phyloP scores from a whole-genome alignment of 2,888 invertebrate species.

The Pseudococcus jackbeardsleyi region DNA sequence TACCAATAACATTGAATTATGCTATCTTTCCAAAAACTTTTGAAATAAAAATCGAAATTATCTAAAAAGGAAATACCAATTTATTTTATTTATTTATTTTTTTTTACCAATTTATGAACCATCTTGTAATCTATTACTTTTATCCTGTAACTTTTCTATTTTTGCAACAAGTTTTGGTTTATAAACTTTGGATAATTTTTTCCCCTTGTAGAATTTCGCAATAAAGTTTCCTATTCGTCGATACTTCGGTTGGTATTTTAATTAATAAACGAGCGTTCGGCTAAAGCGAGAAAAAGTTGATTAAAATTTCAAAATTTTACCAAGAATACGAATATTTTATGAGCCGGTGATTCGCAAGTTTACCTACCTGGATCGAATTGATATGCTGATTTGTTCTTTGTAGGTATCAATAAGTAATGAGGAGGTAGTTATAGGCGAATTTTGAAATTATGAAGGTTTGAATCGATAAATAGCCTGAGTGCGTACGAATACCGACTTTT shows the following conservation, averaged over 20 bases:
- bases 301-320: background rate
- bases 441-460: too few relatives aligned
- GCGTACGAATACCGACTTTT: too few relatives aligned
- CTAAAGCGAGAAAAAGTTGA: background rate
- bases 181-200: background rate
- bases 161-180: background rate
- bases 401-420: too few relatives aligned
- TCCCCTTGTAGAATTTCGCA: background rate
- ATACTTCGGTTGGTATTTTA: background rate
- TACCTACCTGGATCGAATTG: background rate
- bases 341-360: background rate
- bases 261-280: background rate
- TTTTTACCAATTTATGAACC: constrained; percentile 9
- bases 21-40: background rate
- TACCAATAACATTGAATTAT: background rate
- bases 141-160: background rate
- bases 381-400: background rate
- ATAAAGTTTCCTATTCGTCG: background rate
- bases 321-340: background rate
- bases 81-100: background rate
- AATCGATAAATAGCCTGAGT: too few relatives aligned
- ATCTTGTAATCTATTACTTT: background rate
- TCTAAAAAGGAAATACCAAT: background rate
- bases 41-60: background rate
- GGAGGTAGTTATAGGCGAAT: too few relatives aligned